These are phyloP conservation scores for Alethe castanea DNA, from an alignment of 2,113 vertebrate species.

Conservation along the genomic window DNA sequence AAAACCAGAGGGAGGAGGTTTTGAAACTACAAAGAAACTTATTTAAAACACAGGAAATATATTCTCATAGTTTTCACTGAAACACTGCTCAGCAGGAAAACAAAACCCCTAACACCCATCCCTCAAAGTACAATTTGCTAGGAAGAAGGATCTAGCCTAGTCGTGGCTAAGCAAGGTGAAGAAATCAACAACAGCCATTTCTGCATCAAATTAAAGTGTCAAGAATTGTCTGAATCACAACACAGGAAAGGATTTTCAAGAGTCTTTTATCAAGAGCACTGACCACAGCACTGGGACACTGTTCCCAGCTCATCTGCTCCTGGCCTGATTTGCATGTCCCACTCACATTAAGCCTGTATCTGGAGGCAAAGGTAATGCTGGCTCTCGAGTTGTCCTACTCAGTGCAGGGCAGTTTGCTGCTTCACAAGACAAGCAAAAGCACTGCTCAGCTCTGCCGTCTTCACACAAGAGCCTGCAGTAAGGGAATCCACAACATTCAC, in stretches of 20 bases:
- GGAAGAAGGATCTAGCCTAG: background rate
- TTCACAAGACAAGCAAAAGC: background rate
- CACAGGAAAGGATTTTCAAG: background rate
- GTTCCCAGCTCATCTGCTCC: background rate
- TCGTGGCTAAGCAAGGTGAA: background rate
- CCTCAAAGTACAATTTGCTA: background rate
- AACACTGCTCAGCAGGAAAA: background rate
- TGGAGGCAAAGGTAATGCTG: background rate
- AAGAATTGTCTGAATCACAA: background rate
- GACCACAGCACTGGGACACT: background rate
- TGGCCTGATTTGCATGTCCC: accelerated
- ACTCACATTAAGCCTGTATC: accelerated
- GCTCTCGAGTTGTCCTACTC: accelerated
- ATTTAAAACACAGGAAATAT: background rate
- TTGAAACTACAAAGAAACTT: background rate
- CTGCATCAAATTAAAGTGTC: background rate
- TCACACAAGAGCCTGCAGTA: background rate
- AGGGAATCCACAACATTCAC: background rate
- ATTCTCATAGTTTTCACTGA: background rate
- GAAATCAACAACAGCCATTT: background rate
- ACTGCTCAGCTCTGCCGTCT: background rate
- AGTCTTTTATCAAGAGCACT: background rate
- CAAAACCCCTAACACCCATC: accelerated
- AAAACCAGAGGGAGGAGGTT: background rate
- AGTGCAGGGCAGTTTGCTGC: background rate